Evolutionary conservation across 2,888 invertebrate genomes (phyloP), one percentile per base, ranked within the genome.

Genomic region (Drosophila meridiana): DNA sequence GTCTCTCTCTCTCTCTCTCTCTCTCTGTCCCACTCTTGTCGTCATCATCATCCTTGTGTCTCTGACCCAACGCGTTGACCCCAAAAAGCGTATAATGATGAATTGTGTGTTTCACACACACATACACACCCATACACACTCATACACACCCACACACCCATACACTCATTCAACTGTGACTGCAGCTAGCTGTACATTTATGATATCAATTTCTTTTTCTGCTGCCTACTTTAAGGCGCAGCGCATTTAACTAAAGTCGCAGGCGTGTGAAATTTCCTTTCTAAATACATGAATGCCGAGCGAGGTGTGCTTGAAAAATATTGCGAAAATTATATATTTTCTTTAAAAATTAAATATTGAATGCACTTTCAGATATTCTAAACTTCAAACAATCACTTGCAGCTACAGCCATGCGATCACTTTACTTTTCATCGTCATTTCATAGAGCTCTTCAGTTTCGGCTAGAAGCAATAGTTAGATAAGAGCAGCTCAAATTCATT

Each of bases 21-120:
- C 28, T 8, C 30, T 50, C 0, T 32, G n/a, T 50, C 32, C 9
- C 50, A 8, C 50, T 52, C 50, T 52, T 52, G 50, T 20, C 50
- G 50, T 52, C 50, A 52, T 52, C 50, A 50, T 50, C 76, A 59
- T 77, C 58, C 57, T 50, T 61, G 42, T 45, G 40, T 47, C 42
- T 47, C 62, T 56, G 52, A 59, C 45, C 48, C 66, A 53, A 63
- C 59, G 67, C 52, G 72, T 56, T 83, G 83, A 89, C 89, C 82
- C 87, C 71, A 84, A 89, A 87, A 56, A 56, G 68, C 67, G 63
- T 76, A 71, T 78, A 73, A 84, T 78, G 87, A 84, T 82, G 78
- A 87, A 75, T 70, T 74, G 67, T 82, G 78, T 76, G 81, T 69
- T 64, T 32, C 55, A 66, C 65, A 67, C 55, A 40, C 38, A 38